A percentile compares a stretch with the other conserved stretches of the same genome.
Evolutionary conservation across 2,113 vertebrate genomes (phyloP).

Genomic region (Phoenicopterus ruber): DNA sequence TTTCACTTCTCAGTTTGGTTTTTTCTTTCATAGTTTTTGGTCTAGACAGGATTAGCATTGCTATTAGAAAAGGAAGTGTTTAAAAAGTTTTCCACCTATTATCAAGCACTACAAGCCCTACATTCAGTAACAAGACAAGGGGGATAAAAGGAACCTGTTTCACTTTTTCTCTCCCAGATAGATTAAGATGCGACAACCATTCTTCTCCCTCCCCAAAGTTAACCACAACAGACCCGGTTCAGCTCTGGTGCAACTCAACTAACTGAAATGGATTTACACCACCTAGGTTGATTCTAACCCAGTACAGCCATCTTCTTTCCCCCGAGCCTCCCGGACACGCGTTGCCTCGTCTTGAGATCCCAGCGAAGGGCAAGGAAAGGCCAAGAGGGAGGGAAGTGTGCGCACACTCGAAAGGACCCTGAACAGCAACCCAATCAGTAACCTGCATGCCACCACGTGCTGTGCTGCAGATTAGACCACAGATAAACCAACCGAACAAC

Average conservation of each 20-base stretch:
- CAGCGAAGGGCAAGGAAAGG: conserved; percentile 27
- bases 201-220: conserved; percentile 2
- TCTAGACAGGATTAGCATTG: conserved; percentile 79
- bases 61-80: conserved; percentile 74
- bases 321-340: not conserved
- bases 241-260: conserved; percentile 34
- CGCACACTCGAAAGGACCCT: conserved; percentile 38
- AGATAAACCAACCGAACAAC: conserved; percentile 73
- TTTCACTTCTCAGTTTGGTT: conserved; percentile 64
- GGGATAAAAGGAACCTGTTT: conserved; percentile 59
- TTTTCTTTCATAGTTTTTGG: conserved; percentile 80
- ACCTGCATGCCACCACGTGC: conserved; percentile 46
- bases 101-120: conserved; percentile 80
- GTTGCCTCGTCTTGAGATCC: conserved; percentile 8
- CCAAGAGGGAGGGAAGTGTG: conserved; percentile 24
- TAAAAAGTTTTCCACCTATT: conserved; percentile 70
- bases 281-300: not conserved
- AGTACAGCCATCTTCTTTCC: not conserved
- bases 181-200: conserved; percentile 23
- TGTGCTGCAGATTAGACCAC: conserved; percentile 61
- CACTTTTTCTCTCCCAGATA: conserved; percentile 61
- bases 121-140: conserved; percentile 81
- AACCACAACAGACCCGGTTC: not conserved
- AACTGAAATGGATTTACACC: not conserved
- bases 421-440: conserved; percentile 55